Evolutionary conservation across 2,888 invertebrate species (phyloP), one percentile per base, ranked within the genome.

Genomic region (Phortica magna): DNA sequence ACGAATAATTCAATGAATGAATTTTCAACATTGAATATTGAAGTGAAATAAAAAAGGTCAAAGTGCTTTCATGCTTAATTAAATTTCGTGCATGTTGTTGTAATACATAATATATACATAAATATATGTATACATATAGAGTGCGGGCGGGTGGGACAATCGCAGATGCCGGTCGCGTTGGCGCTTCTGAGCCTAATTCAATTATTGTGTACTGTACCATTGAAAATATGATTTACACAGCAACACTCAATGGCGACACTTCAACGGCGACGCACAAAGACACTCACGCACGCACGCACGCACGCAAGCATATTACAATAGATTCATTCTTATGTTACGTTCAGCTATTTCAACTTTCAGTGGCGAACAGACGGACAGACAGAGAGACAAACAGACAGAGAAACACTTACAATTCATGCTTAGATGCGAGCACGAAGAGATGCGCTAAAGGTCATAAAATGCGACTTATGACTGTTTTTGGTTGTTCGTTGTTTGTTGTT

Each of bases 191-290:
- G 72, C 77, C 80, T 86, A 87, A 89, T 88, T 88, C 78, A 88
- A 89, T 89, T 89, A 87, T 83, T 83, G 83, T 65, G 41, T 65
- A 39, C 41, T 65, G 17, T 82, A 83, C 84, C 85, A 87, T 88
- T 88, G 89, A 86, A 86, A 88, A 88, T 84, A 83, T 88, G 87
- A 88, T 88, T 86, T 89, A 81, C 76, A 77, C n/a, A 74, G 77
- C 76, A 61, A 81, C 79, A 83, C 82, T 79, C 76, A 75, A 43
- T 43, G 57, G 31, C 42, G 19, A 61, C 41, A 73, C 22, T 64
- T 39, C 42, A 43, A 39, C 73, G 42, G 42, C 19, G 14, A 41
- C 42, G 42, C 59, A 57, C 19, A 19, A 5, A 9, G 19, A 57
- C 73, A 57, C 17, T 22, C 9, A 57, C 59, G 14, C 31, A n/a